Base-by-base conservation (phyloP, 1,140 invertebrate species). In the Tribolium castaneum region DNA sequence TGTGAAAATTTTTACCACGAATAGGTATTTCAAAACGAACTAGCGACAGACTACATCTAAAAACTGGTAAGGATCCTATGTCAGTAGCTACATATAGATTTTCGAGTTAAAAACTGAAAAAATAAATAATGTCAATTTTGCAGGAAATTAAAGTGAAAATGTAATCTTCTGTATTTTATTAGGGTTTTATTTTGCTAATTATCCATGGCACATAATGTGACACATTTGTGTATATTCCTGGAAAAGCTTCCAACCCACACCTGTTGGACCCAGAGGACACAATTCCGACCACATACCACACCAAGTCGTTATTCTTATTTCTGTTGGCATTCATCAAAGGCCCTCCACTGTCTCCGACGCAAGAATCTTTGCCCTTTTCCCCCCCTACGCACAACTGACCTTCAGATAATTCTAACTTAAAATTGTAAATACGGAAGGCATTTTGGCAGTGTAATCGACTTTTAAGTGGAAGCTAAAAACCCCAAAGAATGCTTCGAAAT, bases 331-430 rank as follows among this genome's bases (percentile, higher is more conserved):
- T 89, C 89, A 92, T 90, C 0, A 93, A 86, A 0, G 92, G 92
- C 2, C 92, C 92, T 87, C 94, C 94, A 1, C 93, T 94, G 79
- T 95, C 94, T 0, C 93, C 93, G 22, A 87, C 84, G 80, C 93
- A 94, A 0, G 88, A 88, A 77, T 90, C 89, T 56, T 85, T 62
- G 1, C 85, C 87, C 7, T 52, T 52, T 7, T 1, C 2, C 3
- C 83, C 83, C 14, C 84, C 86, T n/a, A 84, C 85, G 76, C 85
- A 86, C 22, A 86, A 77, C 74, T 87, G 62, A 14, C 16, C 16
- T 52, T 52, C 13, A 19, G 13, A 16, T 13, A 52, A 52, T 2
- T 16, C 6, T 14, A 19, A 5, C 6, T 52, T 52, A 2, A 6
- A 52, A 52, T 52, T 52, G 10, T 7, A 52, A 14, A n/a, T 45